Percentiles rank a stretch among this genome's conserved stretches.
Conservation (phyloP, 2,888 invertebrate genomes). For the Philereme vetulata region DNA sequence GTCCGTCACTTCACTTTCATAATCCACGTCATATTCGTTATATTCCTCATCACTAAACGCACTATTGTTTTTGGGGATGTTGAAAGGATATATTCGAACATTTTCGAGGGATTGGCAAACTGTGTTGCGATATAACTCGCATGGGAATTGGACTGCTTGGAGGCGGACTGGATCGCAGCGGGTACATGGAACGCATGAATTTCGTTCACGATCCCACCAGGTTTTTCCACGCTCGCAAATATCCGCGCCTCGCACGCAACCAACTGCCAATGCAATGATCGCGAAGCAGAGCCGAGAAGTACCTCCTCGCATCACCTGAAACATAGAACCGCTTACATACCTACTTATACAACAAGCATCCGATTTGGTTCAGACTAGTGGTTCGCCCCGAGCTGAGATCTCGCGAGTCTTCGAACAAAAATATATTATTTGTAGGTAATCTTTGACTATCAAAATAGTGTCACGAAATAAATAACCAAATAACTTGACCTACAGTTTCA, state of each 20-base stretch:
- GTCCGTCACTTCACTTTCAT: slow-evolving; percentile 69
- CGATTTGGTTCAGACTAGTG: no score
- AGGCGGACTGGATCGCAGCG: slow-evolving; percentile 84
- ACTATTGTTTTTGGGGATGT: slow-evolving; percentile 61
- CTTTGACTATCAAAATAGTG: no score
- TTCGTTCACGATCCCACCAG: slow-evolving; percentile 88
- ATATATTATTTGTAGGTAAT: no score
- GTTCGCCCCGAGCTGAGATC: no score
- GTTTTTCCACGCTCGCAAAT: slow-evolving; percentile 83
- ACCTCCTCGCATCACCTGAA: slow-evolving; percentile 79
- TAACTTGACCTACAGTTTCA: no score
- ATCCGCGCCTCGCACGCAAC: slow-evolving; percentile 58
- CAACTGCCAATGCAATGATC: slow-evolving; percentile 69
- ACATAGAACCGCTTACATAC: slow-evolving; percentile 11
- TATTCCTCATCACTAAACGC: slow-evolving; percentile 70
- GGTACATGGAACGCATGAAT: slow-evolving; percentile 88
- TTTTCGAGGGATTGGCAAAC: slow-evolving; percentile 88
- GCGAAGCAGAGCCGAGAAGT: slow-evolving; percentile 69
- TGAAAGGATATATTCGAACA: slow-evolving; percentile 85
- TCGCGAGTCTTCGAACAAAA: no score
- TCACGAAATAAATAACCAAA: no score
- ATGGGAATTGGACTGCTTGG: slow-evolving; percentile 87
- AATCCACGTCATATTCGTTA: slow-evolving; percentile 70
- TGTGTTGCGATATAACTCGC: slow-evolving; percentile 89
- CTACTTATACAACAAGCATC: no score